Percentiles rank a stretch among this genome's conserved stretches.
Evolutionary conservation across 2,797 vertebrate species (phyloP).

Genomic region (Yasuhikotakia modesta): DNA sequence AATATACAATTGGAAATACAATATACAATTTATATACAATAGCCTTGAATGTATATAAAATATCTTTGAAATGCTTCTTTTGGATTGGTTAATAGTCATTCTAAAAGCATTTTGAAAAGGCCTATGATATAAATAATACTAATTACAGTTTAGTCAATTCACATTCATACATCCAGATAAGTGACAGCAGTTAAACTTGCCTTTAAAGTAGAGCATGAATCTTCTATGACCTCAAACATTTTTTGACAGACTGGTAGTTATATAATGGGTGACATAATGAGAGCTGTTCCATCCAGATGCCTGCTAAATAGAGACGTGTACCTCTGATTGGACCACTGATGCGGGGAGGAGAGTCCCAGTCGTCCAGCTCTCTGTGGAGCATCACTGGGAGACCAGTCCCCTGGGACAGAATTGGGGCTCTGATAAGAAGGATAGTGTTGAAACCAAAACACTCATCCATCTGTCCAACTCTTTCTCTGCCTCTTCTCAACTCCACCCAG

Average conservation of each 20-base stretch:
- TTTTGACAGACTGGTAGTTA: constrained; percentile 50
- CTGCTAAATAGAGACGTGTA: constrained; percentile 70
- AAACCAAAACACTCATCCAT: constrained; percentile 67
- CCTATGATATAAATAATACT: background rate
- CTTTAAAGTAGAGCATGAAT: background rate
- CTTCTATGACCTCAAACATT: constrained; percentile 11
- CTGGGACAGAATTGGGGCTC: constrained; percentile 68
- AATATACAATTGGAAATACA: no score
- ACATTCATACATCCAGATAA: background rate
- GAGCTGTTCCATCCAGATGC: constrained; percentile 60
- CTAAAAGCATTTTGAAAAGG: background rate
- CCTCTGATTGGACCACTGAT: constrained; percentile 60
- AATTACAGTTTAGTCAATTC: constrained; percentile 6
- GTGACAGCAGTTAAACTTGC: constrained; percentile 21
- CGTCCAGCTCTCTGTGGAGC: constrained; percentile 72
- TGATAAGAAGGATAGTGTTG: constrained; percentile 76
- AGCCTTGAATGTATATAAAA: background rate
- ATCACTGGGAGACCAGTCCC: constrained; percentile 73
- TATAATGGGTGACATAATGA: constrained; percentile 48
- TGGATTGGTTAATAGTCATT: background rate
- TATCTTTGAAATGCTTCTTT: background rate
- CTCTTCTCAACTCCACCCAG: constrained; percentile 41
- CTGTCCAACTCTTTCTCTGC: constrained; percentile 64
- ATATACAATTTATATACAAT: no score
- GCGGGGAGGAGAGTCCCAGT: constrained; percentile 67